Percentiles rank a stretch among this genome's conserved stretches.
Conservation (phyloP, 2,797 vertebrate species). For the Amazona ochrocephala region DNA sequence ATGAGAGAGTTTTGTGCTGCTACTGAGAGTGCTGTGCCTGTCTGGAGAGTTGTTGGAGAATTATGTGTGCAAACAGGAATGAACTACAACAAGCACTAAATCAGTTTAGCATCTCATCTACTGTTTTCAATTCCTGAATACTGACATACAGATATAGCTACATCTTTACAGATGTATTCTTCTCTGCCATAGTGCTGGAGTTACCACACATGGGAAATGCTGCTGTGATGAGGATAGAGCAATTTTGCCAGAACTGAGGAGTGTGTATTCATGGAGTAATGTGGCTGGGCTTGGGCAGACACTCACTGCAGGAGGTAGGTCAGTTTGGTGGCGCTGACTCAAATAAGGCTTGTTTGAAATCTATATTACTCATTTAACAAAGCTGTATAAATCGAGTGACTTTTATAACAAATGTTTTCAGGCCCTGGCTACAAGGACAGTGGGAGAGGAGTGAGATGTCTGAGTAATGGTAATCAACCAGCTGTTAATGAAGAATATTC, state of each 20-base stretch:
- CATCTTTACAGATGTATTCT: not conserved
- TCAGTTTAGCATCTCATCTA: not conserved
- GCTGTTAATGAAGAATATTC: slow-evolving; percentile 39
- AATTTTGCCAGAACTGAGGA: not conserved
- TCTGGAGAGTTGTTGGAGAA: not conserved
- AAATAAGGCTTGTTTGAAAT: not conserved
- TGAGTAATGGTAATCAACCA: slow-evolving; percentile 5
- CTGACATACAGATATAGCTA: not conserved
- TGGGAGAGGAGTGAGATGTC: slow-evolving; percentile 4
- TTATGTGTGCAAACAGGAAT: not conserved
- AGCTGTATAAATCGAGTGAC: not conserved
- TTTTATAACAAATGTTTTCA: not conserved
- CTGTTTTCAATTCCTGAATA: not conserved
- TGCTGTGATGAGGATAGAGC: not conserved
- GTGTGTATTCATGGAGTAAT: not conserved
- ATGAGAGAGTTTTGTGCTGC: not conserved
- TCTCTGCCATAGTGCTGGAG: accelerated
- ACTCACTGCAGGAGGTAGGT: not conserved
- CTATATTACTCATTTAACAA: not conserved
- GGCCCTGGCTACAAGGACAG: not conserved
- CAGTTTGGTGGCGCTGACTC: not conserved
- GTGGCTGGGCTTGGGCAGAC: not conserved
- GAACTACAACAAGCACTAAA: not conserved
- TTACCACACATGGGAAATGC: not conserved
- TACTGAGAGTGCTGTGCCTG: not conserved